Evolutionary conservation across 2,888 invertebrate genomes (phyloP).

Genomic region (Rosalia funebris): DNA sequence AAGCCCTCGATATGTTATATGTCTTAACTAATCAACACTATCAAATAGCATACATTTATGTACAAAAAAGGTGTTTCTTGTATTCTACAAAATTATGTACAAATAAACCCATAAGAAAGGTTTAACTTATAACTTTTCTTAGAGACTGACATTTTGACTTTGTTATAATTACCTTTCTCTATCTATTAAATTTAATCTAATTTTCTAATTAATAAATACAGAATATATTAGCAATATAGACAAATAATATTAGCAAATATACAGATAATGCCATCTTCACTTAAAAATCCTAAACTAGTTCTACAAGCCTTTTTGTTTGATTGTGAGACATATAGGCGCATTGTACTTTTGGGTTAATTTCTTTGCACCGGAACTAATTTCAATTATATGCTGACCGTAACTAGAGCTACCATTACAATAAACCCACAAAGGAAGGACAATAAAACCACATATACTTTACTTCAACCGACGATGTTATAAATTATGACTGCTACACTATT

Average conservation of each 20-base stretch:
- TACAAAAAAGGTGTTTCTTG: too few species aligned
- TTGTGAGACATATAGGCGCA: not conserved
- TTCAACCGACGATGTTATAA: conserved; percentile 4
- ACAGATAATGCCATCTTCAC: conserved; percentile 8
- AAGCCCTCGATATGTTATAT: too few species aligned
- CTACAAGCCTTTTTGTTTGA: not conserved
- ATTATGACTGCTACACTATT: conserved; percentile 10
- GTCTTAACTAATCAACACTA: too few species aligned
- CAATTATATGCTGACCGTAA: conserved; percentile 19
- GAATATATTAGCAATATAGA: not conserved
- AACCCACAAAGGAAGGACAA: conserved; percentile 15
- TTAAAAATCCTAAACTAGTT: not conserved
- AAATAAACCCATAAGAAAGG: too few species aligned
- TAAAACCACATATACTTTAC: conserved; percentile 19
- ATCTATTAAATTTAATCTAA: too few species aligned
- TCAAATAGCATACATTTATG: too few species aligned
- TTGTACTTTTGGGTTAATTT: conserved; percentile 5
- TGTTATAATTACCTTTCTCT: too few species aligned
- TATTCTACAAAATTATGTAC: too few species aligned
- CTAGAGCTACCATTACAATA: conserved; percentile 18
- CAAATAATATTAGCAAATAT: not conserved
- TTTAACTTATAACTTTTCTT: too few species aligned
- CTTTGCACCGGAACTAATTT: conserved; percentile 16
- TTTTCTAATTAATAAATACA: too few species aligned
- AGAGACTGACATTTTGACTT: too few species aligned